phyloP scores from a whole-genome alignment of 1,140 invertebrate species.

The Calephelis nemesis region DNA sequence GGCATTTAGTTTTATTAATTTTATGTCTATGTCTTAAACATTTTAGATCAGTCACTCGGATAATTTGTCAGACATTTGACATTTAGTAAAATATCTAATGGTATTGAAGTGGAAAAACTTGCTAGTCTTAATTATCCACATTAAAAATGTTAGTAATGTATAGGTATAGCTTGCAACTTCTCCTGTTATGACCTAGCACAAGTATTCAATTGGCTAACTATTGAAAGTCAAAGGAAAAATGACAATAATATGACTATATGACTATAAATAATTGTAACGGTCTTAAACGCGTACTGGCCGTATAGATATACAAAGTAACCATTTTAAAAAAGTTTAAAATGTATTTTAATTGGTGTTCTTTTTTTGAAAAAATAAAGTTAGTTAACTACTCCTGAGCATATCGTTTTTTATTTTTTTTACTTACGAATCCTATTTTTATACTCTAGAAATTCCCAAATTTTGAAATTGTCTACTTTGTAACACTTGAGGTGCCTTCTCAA shows the following conservation, averaged over 20 bases:
- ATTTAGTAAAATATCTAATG: too few relatives aligned
- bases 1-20: too few relatives aligned
- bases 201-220: constrained; percentile 1
- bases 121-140: neutral
- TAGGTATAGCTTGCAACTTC: neutral
- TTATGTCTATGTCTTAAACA: too few relatives aligned
- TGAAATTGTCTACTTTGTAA: too few relatives aligned
- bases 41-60: too few relatives aligned
- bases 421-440: too few relatives aligned
- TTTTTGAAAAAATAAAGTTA: constrained; percentile 76
- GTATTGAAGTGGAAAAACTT: too few relatives aligned
- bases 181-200: neutral
- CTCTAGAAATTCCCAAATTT: too few relatives aligned
- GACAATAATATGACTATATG: constrained; percentile 57
- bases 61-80: too few relatives aligned
- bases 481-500: too few relatives aligned
- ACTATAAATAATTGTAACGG: constrained; percentile 40
- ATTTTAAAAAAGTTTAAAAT: constrained; percentile 64
- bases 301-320: constrained; percentile 52
- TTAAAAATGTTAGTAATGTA: constrained; percentile 17
- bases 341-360: constrained; percentile 74
- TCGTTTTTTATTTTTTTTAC: constrained; percentile 47
- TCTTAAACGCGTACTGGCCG: constrained; percentile 22
- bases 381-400: constrained; percentile 73
- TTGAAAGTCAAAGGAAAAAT: constrained; percentile 2